Base-by-base conservation (phyloP, 1,140 invertebrate genomes). In the Pogonus chalceus region DNA sequence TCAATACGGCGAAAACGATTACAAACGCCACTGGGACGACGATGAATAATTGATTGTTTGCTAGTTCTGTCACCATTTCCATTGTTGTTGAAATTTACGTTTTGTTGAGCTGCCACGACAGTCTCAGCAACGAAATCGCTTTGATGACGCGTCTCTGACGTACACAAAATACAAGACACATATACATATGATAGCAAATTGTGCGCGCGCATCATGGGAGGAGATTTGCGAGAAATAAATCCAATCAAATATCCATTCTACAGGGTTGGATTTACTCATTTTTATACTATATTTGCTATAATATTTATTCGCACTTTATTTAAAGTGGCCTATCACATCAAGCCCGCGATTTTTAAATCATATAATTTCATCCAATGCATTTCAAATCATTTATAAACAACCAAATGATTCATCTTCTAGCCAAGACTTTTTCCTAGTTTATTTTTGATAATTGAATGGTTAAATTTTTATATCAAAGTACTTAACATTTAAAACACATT, bases 11-110 rank as follows among this genome's bases (percentile, higher is more conserved):
- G 57, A 74, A 78, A 59, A 83, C 66, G 60, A 84, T 72, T 59
- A 82, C 81, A 66, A 82, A 72, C 54, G 77, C 78, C 53, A 83
- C 81, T 60, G 80, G 81, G 52, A 76, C 78, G 59, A 77, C 73
- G 57, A 82, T 77, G 60, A 79, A 76, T 49, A 81, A 66, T 64
- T 78, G 74, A 62, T 75, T 74, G 62, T 71, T 73, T 52, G 74
- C 70, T 56, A 77, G 68, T 65, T 77, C 74, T 58, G 67, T 72
- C 53, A 78, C 68, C 56, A 78, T 67, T 68, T 78, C 77, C 77
- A 79, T 79, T 60, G 67, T 72, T 67, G 64, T 66, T 43, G 7
- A 43, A 69, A 64, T 67, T 66, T 66, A 65, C 61, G 67, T 66
- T 67, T 65, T 62, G 69, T 61, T 69, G 68, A 64, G 66, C 63